Conservation (phyloP, 2,888 invertebrate species). For the Trichogramma dendrolimi region DNA sequence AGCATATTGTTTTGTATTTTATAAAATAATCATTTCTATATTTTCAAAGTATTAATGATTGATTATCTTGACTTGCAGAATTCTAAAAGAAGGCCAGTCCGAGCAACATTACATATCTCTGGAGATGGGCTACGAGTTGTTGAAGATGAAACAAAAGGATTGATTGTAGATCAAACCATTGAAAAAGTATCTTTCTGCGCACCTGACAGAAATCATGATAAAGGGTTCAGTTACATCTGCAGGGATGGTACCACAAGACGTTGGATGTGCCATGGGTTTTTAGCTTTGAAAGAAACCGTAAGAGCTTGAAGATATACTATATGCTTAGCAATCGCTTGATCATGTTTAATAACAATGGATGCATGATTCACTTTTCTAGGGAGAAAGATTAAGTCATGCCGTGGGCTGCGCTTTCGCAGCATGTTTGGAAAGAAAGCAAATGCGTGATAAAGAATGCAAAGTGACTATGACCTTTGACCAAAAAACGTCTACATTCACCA, state of each 20-base stretch:
- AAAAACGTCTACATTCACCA: conserved; percentile 85
- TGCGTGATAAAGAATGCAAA: conserved; percentile 92
- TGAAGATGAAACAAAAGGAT: conserved; percentile 96
- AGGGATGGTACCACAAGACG: conserved; percentile 96
- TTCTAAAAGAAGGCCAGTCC: conserved; percentile 82
- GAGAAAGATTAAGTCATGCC: conserved; percentile 96
- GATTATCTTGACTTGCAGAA: conserved; percentile 57
- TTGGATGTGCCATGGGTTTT: conserved; percentile 99
- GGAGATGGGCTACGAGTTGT: conserved; percentile 96
- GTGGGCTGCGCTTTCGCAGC: conserved; percentile 99
- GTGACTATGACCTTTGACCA: conserved; percentile 90
- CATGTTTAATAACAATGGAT: neutral
- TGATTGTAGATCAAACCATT: conserved; percentile 98
- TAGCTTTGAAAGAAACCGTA: conserved; percentile 88
- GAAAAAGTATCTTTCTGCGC: conserved; percentile 99
- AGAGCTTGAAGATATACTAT: conserved; percentile 37
- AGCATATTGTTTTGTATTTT: conserved; percentile 46
- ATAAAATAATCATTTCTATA: neutral
- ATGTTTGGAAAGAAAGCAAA: conserved; percentile 95
- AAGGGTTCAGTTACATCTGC: conserved; percentile 98
- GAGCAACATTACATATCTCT: conserved; percentile 83
- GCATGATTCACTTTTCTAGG: conserved; percentile 54
- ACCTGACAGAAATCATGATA: conserved; percentile 95
- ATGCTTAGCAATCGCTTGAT: neutral
- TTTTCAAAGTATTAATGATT: neutral